Conservation (phyloP, 2,797 vertebrate species). For the Microhierax caerulescens region DNA sequence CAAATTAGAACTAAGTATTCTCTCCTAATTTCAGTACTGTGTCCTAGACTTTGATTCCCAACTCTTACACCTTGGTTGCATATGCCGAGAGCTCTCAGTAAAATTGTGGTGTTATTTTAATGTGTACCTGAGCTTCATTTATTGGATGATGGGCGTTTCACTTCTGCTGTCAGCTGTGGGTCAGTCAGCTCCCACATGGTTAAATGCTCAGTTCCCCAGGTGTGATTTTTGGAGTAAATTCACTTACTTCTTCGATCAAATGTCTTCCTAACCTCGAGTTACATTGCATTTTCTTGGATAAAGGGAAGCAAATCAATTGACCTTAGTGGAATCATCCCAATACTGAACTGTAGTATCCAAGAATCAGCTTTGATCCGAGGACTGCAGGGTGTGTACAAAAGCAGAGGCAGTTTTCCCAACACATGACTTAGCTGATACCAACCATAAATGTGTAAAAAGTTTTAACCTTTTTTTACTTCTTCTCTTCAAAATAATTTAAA, state of each 20-base stretch:
- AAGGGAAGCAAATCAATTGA: neutral
- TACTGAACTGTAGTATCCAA: neutral
- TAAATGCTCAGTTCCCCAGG: neutral
- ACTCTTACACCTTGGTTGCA: neutral
- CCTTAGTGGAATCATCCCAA: neutral
- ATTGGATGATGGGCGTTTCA: neutral
- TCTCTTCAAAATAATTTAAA: neutral
- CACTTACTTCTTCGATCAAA: neutral
- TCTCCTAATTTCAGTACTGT: neutral
- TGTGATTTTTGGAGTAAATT: neutral
- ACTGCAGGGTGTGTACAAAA: neutral
- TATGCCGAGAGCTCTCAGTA: neutral
- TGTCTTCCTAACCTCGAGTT: neutral
- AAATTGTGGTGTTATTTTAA: neutral
- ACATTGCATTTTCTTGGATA: neutral
- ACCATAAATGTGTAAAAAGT: neutral
- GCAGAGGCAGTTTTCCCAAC: conserved; percentile 51
- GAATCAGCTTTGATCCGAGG: neutral
- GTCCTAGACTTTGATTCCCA: neutral
- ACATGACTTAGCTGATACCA: neutral
- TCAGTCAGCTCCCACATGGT: neutral
- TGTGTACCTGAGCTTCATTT: neutral
- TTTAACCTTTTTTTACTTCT: conserved; percentile 8
- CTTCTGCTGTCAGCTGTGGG: neutral
- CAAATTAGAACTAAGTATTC: neutral